Conservation (phyloP, 2,113 vertebrate species). For the Dipodomys ordii region DNA sequence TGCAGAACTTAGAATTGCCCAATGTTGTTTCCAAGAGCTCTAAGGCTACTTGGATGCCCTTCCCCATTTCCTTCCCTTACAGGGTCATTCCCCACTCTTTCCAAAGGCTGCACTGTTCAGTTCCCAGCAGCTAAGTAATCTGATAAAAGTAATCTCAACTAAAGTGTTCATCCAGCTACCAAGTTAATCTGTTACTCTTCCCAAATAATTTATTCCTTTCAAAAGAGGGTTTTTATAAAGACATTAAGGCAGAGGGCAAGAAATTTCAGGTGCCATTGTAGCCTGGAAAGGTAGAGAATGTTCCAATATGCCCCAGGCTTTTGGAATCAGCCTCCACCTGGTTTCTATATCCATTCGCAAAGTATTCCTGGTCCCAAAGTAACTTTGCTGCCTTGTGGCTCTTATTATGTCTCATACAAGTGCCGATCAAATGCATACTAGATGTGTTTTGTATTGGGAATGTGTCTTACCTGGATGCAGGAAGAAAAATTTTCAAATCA, state of each 20-base stretch:
- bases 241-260: conserved; percentile 67
- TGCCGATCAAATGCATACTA: not conserved
- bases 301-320: not conserved
- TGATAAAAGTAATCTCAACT: conserved; percentile 62
- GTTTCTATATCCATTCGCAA: conserved; percentile 34
- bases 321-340: conserved; percentile 30
- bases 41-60: not conserved
- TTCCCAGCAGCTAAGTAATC: conserved; percentile 63
- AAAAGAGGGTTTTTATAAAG: conserved; percentile 74
- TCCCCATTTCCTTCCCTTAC: not conserved
- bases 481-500: conserved; percentile 20
- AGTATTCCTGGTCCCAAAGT: not conserved
- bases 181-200: conserved; percentile 70
- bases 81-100: conserved; percentile 17
- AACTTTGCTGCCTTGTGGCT: not conserved
- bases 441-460: conserved; percentile 3
- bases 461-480: not conserved
- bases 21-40: not conserved
- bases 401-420: conserved; percentile 22
- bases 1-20: not conserved
- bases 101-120: conserved; percentile 1
- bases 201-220: conserved; percentile 74
- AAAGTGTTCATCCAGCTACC: conserved; percentile 62
- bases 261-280: conserved; percentile 66
- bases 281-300: conserved; percentile 39